Percentiles rank a stretch among this genome's conserved stretches.
Evolutionary conservation across 2,888 invertebrate species (phyloP).

Genomic region (Lycaena phlaeas): DNA sequence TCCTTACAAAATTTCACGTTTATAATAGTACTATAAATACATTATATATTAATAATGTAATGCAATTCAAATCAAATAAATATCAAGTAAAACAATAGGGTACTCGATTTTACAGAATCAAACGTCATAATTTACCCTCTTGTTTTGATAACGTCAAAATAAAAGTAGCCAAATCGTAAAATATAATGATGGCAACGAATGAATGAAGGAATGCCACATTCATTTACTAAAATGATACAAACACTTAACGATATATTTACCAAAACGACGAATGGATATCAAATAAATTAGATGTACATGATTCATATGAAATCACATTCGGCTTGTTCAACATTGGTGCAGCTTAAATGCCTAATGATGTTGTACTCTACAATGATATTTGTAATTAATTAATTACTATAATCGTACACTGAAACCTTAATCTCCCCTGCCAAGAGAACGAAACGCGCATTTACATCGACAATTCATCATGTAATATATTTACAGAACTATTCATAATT

Average conservation of each 20-base stretch:
- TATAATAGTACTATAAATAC: no score
- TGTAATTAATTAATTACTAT: constrained; percentile 13
- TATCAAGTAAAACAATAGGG: no score
- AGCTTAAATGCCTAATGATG: constrained; percentile 13
- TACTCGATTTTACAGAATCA: no score
- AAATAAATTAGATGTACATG: constrained; percentile 9
- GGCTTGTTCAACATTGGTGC: constrained; percentile 17
- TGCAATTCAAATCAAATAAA: no score
- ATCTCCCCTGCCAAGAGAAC: constrained; percentile 13
- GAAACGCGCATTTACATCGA: constrained; percentile 1
- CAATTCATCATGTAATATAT: constrained; percentile 24
- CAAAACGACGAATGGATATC: not conserved
- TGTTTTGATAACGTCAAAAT: no score
- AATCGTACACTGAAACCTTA: constrained; percentile 10
- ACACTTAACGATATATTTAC: not conserved
- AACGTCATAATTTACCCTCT: no score
- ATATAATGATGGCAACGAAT: not conserved
- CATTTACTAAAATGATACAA: no score
- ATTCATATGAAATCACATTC: constrained; percentile 13
- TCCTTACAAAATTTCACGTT: no score
- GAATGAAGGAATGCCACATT: no score
- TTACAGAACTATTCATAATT: constrained; percentile 38
- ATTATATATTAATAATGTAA: no score
- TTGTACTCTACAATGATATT: constrained; percentile 13
- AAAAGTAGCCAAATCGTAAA: not conserved